Conservation (phyloP, 2,797 vertebrate species). For the Melopsittacus undulatus region DNA sequence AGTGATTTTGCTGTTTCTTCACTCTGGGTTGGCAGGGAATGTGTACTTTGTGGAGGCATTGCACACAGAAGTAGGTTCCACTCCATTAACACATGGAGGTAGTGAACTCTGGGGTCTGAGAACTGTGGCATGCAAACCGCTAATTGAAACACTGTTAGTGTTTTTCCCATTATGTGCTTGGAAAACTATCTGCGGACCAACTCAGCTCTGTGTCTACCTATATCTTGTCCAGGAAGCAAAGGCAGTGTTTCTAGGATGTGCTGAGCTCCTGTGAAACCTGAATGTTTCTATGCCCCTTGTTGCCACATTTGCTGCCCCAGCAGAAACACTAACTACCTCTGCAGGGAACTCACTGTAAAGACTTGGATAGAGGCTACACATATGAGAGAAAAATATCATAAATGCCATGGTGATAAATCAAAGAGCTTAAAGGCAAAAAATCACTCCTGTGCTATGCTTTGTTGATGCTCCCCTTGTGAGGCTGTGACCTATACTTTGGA, state of each 20-base stretch:
- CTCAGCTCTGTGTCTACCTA: not conserved
- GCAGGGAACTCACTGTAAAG: not conserved
- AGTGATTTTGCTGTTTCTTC: not conserved
- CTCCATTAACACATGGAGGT: not conserved
- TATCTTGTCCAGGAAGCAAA: not conserved
- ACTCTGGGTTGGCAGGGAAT: not conserved
- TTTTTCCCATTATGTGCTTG: not conserved
- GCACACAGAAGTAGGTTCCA: not conserved
- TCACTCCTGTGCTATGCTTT: not conserved
- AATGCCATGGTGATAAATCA: not conserved
- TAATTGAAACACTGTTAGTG: not conserved
- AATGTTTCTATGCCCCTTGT: not conserved
- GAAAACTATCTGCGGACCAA: not conserved
- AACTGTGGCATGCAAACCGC: not conserved
- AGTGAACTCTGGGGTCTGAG: not conserved
- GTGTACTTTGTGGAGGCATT: not conserved
- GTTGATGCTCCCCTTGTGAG: not conserved
- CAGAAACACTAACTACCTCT: not conserved
- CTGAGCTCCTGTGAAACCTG: not conserved
- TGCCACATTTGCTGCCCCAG: not conserved
- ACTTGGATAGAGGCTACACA: not conserved
- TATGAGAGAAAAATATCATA: not conserved
- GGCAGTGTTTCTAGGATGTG: not conserved
- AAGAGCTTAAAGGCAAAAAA: conserved; percentile 16
- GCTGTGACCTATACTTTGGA: not conserved